These are phyloP conservation scores for Daphoenositta chrysoptera DNA, from an alignment of 2,113 vertebrate species.

Conservation along the genomic window DNA sequence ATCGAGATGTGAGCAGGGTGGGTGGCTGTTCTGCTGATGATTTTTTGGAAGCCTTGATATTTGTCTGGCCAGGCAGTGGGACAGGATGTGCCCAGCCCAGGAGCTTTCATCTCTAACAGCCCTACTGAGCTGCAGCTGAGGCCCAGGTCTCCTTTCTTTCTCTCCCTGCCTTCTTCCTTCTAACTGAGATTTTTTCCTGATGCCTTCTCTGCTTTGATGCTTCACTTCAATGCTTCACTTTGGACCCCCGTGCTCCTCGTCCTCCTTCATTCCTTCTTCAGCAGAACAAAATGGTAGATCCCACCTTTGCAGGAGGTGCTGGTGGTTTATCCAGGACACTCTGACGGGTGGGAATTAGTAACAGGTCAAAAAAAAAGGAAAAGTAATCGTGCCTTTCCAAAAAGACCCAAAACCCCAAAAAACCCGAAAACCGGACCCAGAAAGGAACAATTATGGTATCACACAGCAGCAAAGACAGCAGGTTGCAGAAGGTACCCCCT, in stretches of 20 bases:
- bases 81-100: accelerated
- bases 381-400: neutral
- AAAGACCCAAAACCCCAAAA: neutral
- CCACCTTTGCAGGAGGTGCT: neutral
- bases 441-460: neutral
- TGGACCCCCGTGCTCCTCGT: neutral
- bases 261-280: neutral
- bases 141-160: neutral
- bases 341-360: neutral
- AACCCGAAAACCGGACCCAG: neutral
- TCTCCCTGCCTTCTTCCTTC: neutral
- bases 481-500: neutral
- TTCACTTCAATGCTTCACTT: neutral
- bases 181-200: neutral
- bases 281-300: neutral
- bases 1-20: accelerated
- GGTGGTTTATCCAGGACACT: neutral
- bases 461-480: neutral
- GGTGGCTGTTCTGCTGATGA: neutral
- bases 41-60: neutral
- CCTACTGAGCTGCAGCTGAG: neutral
- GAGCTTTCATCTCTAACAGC: neutral
- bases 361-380: neutral
- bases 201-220: neutral
- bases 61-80: neutral